Base-by-base conservation (phyloP, 2,113 vertebrate genomes). In the Oreochromis spilurus region DNA sequence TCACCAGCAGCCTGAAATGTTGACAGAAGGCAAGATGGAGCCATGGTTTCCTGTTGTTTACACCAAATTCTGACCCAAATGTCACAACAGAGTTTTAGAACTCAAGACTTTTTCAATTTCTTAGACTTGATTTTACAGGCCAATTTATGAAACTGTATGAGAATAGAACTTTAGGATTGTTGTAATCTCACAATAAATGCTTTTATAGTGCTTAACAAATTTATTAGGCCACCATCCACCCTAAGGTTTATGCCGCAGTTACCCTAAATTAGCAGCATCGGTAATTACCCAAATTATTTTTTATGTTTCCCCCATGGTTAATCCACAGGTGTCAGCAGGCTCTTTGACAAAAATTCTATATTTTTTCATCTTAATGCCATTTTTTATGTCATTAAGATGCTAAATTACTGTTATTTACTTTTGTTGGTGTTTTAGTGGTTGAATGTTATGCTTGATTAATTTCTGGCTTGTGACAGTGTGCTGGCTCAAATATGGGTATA, bases 221-320 rank as follows among this genome's bases (percentile, higher is more conserved):
- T 0, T 6, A 60, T 60, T 17, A 6, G 57, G 57, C 57, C 16
- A 60, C 57, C 57, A 60, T 34, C 8, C 57, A 34, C 57, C 57
- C 7, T 58, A 58, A 31, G 57, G 26, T 58, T 58, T 58, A 5
- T 58, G 57, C 4, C 4, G 0, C 26, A 58, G 57, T 17, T 17
- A 0, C 26, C 26, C 26, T 1, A 4, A 58, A 58, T 58, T 58
- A 58, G 1, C 14, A 58, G 3, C 7, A 31, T 58, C 1, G 0
- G 3, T 58, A 58, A 58, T 31, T 31, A 58, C 14, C 57, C 14
- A 17, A 58, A 17, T 17, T 2, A 2, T 31, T 60, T 31, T 60
- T 60, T 60, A 60, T 60, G 29, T 34, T 10, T 60, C 5, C 5
- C 14, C 3, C 3, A 0, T 60, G 8, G 57, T 0, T 60, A 34